phyloP scores from a whole-genome alignment of 2,113 vertebrate species.

The Megaceryle torquata region DNA sequence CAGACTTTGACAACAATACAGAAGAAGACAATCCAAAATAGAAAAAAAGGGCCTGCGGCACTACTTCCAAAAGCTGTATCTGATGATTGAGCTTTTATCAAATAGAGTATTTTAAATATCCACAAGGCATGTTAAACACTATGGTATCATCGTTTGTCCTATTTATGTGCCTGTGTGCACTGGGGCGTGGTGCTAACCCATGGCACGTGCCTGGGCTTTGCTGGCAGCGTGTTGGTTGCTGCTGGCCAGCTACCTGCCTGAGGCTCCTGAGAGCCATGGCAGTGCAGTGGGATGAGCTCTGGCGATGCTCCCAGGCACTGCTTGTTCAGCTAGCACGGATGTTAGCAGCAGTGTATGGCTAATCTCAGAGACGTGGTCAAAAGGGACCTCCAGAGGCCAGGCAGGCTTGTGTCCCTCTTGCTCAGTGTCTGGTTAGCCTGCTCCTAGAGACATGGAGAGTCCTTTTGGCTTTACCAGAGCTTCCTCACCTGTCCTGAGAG shows the following conservation, averaged over 20 bases:
- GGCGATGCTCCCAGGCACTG: rapidly evolving
- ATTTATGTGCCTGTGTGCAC: background rate
- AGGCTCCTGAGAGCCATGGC: background rate
- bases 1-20: background rate
- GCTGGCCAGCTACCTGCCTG: rapidly evolving
- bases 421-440: background rate
- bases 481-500: background rate
- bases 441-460: too few relatives aligned
- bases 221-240: background rate
- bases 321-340: background rate
- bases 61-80: background rate
- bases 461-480: background rate
- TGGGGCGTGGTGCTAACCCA: rapidly evolving
- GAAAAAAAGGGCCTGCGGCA: background rate
- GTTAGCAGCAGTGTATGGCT: background rate
- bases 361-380: background rate
- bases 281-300: rapidly evolving
- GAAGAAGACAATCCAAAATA: background rate
- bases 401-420: background rate
- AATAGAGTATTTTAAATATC: background rate
- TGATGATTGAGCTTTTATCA: background rate
- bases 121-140: background rate
- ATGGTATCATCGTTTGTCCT: background rate
- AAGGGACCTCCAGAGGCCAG: background rate
- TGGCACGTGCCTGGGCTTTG: background rate